These are phyloP conservation scores for Amazona vittata DNA, from an alignment of 2,113 vertebrate species.

Conservation along the genomic window DNA sequence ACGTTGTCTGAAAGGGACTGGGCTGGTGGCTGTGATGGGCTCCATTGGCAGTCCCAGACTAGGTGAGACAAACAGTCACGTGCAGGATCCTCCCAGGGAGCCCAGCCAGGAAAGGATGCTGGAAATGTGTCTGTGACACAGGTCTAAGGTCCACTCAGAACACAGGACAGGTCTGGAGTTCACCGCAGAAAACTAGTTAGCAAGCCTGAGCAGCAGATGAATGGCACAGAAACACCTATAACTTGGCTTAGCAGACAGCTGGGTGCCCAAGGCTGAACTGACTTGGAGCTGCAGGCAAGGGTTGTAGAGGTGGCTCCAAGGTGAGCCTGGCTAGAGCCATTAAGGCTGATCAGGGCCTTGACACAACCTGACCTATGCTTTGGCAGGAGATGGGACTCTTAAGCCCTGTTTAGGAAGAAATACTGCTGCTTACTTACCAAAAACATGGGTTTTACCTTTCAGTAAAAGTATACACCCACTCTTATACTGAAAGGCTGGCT, in stretches of 20 bases:
- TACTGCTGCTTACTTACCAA: not conserved
- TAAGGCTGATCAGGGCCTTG: not conserved
- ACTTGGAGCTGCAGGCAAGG: not conserved
- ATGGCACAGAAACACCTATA: not conserved
- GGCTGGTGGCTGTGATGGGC: not conserved
- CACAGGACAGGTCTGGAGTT: not conserved
- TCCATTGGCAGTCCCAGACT: not conserved
- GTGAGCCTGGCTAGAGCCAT: not conserved
- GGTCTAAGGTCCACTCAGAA: not conserved
- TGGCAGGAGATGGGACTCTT: not conserved
- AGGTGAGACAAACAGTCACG: not conserved
- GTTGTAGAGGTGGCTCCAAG: not conserved
- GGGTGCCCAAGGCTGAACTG: not conserved
- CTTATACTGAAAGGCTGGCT: not conserved
- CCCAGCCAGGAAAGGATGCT: not conserved
- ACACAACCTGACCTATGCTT: not conserved
- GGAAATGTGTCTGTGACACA: not conserved
- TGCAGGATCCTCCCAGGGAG: not conserved
- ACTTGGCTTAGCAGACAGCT: not conserved
- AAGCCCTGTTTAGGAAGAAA: not conserved
- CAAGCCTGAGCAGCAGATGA: not conserved
- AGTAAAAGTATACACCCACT: not conserved
- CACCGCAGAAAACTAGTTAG: not conserved
- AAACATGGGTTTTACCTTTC: not conserved
- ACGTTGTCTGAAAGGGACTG: rapidly evolving